Conservation (phyloP, 2,797 vertebrate species). For the Carcharodon carcharias region DNA sequence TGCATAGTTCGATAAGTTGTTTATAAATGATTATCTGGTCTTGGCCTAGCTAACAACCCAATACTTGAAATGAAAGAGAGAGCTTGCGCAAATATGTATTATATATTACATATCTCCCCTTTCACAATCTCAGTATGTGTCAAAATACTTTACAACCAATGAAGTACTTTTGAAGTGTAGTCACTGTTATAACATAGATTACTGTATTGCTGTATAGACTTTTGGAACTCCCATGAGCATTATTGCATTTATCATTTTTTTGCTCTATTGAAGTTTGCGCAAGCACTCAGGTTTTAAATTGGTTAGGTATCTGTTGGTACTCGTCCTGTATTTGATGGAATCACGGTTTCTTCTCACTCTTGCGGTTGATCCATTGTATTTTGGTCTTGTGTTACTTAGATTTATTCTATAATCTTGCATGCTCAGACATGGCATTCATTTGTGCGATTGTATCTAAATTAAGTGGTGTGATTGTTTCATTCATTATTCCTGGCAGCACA, state of each 20-base stretch:
- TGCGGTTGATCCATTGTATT: neutral
- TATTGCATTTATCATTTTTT: neutral
- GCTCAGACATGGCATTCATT: neutral
- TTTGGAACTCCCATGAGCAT: neutral
- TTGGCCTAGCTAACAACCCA: neutral
- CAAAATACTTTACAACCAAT: neutral
- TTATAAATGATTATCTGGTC: neutral
- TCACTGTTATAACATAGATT: neutral
- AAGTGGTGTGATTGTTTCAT: neutral
- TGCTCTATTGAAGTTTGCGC: neutral
- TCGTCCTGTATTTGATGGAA: neutral
- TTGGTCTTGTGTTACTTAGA: neutral
- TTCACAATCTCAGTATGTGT: neutral
- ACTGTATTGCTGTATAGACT: neutral
- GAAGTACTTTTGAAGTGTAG: neutral
- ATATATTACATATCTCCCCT: neutral
- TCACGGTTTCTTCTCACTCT: neutral
- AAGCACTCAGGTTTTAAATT: neutral
- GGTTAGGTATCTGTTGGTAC: neutral
- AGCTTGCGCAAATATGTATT: neutral
- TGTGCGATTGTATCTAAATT: neutral
- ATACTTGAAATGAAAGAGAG: neutral
- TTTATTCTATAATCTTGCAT: neutral
- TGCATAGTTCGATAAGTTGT: neutral
- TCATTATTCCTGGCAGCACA: neutral